Conservation (phyloP, 2,797 vertebrate genomes). For the Sebastes hopkinsi region DNA sequence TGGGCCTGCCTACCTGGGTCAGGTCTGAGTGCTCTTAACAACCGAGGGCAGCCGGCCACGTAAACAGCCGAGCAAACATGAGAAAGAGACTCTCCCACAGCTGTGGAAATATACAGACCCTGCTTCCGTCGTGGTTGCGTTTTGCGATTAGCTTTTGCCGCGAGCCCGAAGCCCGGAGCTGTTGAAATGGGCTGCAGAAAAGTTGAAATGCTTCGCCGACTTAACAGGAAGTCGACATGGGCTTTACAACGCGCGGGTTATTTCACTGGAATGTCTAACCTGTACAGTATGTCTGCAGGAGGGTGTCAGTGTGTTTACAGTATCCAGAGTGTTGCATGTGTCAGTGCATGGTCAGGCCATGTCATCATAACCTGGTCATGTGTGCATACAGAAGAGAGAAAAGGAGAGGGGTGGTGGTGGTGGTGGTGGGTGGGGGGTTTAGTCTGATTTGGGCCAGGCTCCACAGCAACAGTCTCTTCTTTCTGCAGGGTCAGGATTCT, state of each 20-base stretch:
- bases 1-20: constrained; percentile 90
- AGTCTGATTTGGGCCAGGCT: constrained; percentile 75
- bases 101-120: constrained; percentile 45
- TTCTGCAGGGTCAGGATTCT: constrained; percentile 85
- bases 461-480: constrained; percentile 74
- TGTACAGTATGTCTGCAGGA: constrained; percentile 12
- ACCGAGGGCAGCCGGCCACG: constrained; percentile 69
- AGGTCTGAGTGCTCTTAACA: constrained; percentile 79
- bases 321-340: neutral
- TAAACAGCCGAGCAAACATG: constrained; percentile 66
- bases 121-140: constrained; percentile 17
- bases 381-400: constrained; percentile 15
- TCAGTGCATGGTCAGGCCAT: constrained; percentile 3
- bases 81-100: constrained; percentile 41
- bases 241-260: constrained; percentile 16
- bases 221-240: constrained; percentile 42
- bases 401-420: neutral
- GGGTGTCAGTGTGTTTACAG: constrained; percentile 20
- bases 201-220: constrained; percentile 33
- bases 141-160: constrained; percentile 24
- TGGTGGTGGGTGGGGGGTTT: neutral
- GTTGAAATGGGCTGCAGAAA: constrained; percentile 26
- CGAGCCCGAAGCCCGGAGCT: constrained; percentile 16
- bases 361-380: constrained; percentile 5
- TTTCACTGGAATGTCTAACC: constrained; percentile 28